A percentile compares a stretch with the other conserved stretches of the same genome.
Conservation (phyloP, 2,797 vertebrate species). For the Atherinosoma microstoma region DNA sequence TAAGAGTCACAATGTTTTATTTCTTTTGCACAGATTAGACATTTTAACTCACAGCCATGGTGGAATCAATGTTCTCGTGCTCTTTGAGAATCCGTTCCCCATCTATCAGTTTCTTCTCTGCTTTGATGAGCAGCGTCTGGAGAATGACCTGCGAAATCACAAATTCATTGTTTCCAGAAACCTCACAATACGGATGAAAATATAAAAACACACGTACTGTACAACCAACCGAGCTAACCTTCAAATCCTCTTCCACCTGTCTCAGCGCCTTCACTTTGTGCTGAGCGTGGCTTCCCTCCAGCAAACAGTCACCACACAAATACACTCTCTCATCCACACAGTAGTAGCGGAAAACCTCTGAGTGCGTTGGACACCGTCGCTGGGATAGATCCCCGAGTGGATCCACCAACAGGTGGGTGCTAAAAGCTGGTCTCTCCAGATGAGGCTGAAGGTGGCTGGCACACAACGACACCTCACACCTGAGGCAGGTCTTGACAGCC, state of each 20-base stretch:
- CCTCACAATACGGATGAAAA: neutral
- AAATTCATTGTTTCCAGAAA: slow-evolving; percentile 3
- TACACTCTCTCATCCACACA: slow-evolving; percentile 79
- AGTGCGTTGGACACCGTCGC: slow-evolving; percentile 71
- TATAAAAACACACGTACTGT: neutral
- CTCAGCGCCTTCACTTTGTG: slow-evolving; percentile 79
- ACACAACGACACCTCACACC: slow-evolving; percentile 82
- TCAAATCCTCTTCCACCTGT: slow-evolving; percentile 81
- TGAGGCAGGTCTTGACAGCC: slow-evolving; percentile 80
- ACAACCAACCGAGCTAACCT: slow-evolving; percentile 57
- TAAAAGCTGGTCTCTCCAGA: slow-evolving; percentile 76
- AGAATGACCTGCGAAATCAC: slow-evolving; percentile 70
- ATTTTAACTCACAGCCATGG: slow-evolving; percentile 68
- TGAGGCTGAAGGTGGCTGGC: slow-evolving; percentile 78
- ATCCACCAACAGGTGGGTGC: slow-evolving; percentile 79
- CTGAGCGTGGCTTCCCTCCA: slow-evolving; percentile 73
- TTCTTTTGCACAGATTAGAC: neutral
- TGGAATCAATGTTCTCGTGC: slow-evolving; percentile 63
- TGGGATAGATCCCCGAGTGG: slow-evolving; percentile 75
- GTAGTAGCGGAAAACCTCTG: slow-evolving; percentile 79
- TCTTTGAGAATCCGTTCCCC: slow-evolving; percentile 74
- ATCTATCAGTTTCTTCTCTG: slow-evolving; percentile 74
- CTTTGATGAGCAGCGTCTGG: slow-evolving; percentile 72
- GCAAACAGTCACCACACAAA: slow-evolving; percentile 77
- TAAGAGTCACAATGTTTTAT: neutral